Evolutionary conservation across 2,888 invertebrate species (phyloP).

Genomic region (Augiades crinisus): DNA sequence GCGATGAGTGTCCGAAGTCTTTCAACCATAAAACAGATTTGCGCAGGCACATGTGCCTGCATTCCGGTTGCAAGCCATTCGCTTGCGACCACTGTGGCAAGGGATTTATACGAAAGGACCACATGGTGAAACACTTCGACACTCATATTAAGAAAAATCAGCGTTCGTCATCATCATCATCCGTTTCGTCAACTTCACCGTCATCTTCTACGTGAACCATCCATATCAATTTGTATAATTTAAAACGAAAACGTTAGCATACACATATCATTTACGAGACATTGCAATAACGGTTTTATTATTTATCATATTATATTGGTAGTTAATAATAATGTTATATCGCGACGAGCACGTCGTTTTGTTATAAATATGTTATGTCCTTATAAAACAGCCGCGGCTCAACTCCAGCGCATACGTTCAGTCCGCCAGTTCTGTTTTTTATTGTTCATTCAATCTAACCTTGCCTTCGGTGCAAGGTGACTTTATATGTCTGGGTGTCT

Average conservation of each 20-base stretch:
- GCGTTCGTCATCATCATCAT: constrained; percentile 54
- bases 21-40: constrained; percentile 96
- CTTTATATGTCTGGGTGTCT: constrained; percentile 76
- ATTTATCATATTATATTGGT: constrained; percentile 38
- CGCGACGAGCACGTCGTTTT: constrained; percentile 35
- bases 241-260: constrained; percentile 31
- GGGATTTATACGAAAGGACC: constrained; percentile 94
- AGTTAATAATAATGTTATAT: constrained; percentile 40
- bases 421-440: constrained; percentile 62
- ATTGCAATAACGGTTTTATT: constrained; percentile 41
- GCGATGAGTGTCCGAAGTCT: constrained; percentile 91
- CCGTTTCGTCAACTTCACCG: constrained; percentile 47
- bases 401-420: constrained; percentile 55
- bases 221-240: constrained; percentile 27
- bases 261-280: constrained; percentile 53
- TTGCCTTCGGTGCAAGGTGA: constrained; percentile 75
- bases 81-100: constrained; percentile 91
- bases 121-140: constrained; percentile 93
- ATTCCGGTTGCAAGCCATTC: constrained; percentile 93
- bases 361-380: constrained; percentile 40
- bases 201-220: constrained; percentile 41
- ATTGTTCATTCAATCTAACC: constrained; percentile 75
- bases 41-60: constrained; percentile 92
- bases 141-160: constrained; percentile 86
- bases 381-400: constrained; percentile 39